Evolutionary conservation across 2,113 vertebrate species (phyloP).

Genomic region (Periophthalmodon schlosseri): DNA sequence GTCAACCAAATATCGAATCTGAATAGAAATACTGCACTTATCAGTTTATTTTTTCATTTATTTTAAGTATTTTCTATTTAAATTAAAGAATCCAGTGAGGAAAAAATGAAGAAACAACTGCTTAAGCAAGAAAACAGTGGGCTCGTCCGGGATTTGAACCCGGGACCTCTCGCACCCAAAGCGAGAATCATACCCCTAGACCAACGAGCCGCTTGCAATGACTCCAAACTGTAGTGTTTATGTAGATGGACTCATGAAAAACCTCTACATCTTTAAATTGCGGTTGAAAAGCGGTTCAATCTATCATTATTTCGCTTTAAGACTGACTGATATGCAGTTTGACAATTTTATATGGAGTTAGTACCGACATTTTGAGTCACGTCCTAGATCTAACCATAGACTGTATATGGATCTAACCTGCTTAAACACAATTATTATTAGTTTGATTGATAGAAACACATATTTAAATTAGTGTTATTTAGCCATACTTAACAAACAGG

Average conservation of each 20-base stretch:
- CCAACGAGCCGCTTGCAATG: conserved; percentile 62
- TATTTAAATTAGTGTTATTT: background rate
- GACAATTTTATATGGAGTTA: no score
- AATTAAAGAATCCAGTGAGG: background rate
- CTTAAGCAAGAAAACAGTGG: background rate
- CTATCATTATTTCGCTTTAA: no score
- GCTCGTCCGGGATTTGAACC: conserved; percentile 81
- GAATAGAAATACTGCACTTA: background rate
- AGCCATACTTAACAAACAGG: background rate
- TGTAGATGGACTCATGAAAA: background rate
- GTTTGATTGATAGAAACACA: background rate
- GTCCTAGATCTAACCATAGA: no score
- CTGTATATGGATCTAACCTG: background rate
- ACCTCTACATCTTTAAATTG: no score
- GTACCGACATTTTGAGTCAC: no score
- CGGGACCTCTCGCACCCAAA: conserved; percentile 80
- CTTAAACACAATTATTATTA: background rate
- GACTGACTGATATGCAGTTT: no score
- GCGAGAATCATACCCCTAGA: conserved; percentile 82
- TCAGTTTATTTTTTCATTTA: background rate
- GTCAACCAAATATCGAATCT: conserved; percentile 20
- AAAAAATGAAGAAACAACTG: background rate
- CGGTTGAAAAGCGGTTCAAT: no score
- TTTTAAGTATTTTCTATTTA: background rate
- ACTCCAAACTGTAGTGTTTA: background rate